phyloP scores from a whole-genome alignment of 2,888 invertebrate species.

The Apodemia duryi region DNA sequence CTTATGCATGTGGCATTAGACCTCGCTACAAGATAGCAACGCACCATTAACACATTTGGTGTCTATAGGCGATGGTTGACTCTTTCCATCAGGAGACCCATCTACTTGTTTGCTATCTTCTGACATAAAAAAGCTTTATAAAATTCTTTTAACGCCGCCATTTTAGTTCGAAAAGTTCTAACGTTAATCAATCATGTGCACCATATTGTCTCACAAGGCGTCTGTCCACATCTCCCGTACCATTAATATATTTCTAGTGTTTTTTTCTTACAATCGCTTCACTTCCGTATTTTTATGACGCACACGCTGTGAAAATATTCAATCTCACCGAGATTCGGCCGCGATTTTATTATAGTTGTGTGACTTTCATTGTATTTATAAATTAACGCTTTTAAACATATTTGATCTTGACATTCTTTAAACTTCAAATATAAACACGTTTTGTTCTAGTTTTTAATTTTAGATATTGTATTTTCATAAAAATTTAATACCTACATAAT shows the following conservation, averaged over 20 bases:
- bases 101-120: too few relatives aligned
- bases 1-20: too few relatives aligned
- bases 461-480: neutral
- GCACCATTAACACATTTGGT: too few relatives aligned
- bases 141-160: neutral
- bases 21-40: too few relatives aligned
- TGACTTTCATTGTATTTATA: constrained; percentile 1
- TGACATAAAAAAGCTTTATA: too few relatives aligned
- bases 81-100: too few relatives aligned
- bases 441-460: neutral
- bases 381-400: neutral
- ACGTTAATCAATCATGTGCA: neutral
- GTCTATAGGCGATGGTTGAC: too few relatives aligned
- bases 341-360: neutral
- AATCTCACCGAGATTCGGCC: neutral
- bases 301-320: constrained; percentile 9
- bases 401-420: neutral
- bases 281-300: constrained; percentile 11
- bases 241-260: neutral
- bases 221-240: neutral
- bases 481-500: neutral
- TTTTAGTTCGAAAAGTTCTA: neutral
- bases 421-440: neutral
- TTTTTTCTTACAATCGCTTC: neutral
- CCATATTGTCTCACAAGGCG: neutral